phyloP scores from a whole-genome alignment of 1,140 invertebrate genomes.

The Diploscapter pachys region DNA sequence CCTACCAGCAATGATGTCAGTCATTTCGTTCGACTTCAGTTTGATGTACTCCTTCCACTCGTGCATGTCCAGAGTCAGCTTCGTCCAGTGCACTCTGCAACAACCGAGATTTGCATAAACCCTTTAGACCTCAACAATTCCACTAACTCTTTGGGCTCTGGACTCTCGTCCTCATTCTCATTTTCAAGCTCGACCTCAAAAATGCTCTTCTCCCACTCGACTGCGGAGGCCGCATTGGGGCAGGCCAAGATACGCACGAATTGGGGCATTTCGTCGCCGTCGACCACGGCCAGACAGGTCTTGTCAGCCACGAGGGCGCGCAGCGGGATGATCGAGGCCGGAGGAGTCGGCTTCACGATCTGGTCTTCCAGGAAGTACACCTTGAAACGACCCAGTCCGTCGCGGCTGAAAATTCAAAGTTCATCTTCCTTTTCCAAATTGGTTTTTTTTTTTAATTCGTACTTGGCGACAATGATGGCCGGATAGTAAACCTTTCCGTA shows the following conservation, averaged over 20 bases:
- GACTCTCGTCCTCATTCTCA: slow-evolving; percentile 23
- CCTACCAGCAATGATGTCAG: slow-evolving; percentile 17
- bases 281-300: slow-evolving; percentile 23
- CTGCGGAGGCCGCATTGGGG: slow-evolving; percentile 38
- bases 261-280: slow-evolving; percentile 19
- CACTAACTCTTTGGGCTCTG: slow-evolving; percentile 8
- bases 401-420: slow-evolving; percentile 39
- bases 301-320: slow-evolving; percentile 31
- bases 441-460: slow-evolving; percentile 5
- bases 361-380: slow-evolving; percentile 48
- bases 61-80: slow-evolving; percentile 39
- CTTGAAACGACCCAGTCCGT: slow-evolving; percentile 54
- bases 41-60: slow-evolving; percentile 26
- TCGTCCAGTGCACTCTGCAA: slow-evolving; percentile 44
- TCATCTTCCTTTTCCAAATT: slow-evolving; percentile 20
- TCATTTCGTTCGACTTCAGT: slow-evolving; percentile 33
- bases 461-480: slow-evolving; percentile 48
- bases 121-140: no score
- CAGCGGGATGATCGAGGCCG: slow-evolving; percentile 46
- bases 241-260: slow-evolving; percentile 28
- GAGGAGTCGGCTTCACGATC: slow-evolving; percentile 39
- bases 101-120: not conserved
- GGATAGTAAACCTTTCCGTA: slow-evolving; percentile 50
- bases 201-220: slow-evolving; percentile 46
- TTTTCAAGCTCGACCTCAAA: slow-evolving; percentile 33